Evolutionary conservation across 1,140 invertebrate genomes (phyloP).

Genomic region (Chlorops oryzae): DNA sequence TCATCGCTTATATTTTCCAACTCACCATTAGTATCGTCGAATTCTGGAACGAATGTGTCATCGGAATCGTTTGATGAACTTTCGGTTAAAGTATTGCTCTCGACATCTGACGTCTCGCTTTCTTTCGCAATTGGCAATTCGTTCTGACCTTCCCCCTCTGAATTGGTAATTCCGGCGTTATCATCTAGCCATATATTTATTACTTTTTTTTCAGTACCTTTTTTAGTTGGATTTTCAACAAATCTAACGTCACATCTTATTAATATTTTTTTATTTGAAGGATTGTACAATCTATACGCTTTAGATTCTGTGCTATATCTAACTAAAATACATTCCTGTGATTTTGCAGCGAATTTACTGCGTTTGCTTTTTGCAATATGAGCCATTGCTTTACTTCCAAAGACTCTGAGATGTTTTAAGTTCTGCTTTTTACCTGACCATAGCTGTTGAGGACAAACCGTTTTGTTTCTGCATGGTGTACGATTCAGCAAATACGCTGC

Average conservation of each 20-base stretch:
- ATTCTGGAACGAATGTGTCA: not conserved
- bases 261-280: constrained; percentile 21
- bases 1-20: too few species aligned
- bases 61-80: too few species aligned
- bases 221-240: constrained; percentile 15
- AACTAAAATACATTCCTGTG: constrained; percentile 24
- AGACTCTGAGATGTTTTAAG: constrained; percentile 9
- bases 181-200: not conserved
- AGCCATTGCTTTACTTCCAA: constrained; percentile 12
- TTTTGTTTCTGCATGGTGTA: constrained; percentile 1
- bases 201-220: not conserved
- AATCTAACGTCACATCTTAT: constrained; percentile 29
- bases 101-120: not conserved
- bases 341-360: constrained; percentile 24
- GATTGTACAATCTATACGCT: constrained; percentile 28
- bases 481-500: constrained; percentile 13
- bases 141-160: not conserved
- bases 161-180: not conserved
- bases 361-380: constrained; percentile 20
- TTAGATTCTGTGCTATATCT: constrained; percentile 32
- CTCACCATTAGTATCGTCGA: not conserved
- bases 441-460: constrained; percentile 13
- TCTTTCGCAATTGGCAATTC: too few species aligned
- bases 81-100: not conserved
- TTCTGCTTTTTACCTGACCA: constrained; percentile 1